These are phyloP conservation scores for Noturus placidus DNA, from an alignment of 2,113 vertebrate species.

Conservation along the genomic window DNA sequence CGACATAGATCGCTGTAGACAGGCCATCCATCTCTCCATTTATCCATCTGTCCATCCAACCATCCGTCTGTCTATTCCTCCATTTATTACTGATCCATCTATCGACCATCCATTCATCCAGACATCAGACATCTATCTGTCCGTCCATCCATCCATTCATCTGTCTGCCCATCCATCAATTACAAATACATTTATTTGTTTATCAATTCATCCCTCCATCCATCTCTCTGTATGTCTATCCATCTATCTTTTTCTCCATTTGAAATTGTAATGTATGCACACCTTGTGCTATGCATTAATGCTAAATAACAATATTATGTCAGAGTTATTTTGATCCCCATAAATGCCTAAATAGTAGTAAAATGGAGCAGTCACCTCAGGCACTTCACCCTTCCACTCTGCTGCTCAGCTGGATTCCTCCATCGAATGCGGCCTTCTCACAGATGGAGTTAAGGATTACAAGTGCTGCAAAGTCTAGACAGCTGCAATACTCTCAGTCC, in stretches of 20 bases:
- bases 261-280: background rate
- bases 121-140: too few relatives aligned
- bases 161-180: background rate
- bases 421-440: background rate
- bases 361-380: background rate
- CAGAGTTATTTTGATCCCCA: background rate
- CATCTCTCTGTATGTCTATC: background rate
- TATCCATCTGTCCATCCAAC: background rate
- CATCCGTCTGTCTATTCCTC: background rate
- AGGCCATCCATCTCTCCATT: background rate
- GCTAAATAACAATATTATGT: background rate
- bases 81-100: background rate
- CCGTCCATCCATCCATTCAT: background rate
- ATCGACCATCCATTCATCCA: background rate
- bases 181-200: too few relatives aligned
- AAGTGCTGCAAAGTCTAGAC: conserved; percentile 46
- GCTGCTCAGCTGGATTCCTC: background rate
- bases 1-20: conserved; percentile 1
- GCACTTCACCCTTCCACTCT: background rate
- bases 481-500: conserved; percentile 42
- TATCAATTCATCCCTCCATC: background rate
- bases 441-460: conserved; percentile 43
- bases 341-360: background rate
- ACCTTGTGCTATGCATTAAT: background rate
- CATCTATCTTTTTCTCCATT: background rate